Base-by-base conservation (phyloP, 2,888 invertebrate genomes). In the Timema cristinae region DNA sequence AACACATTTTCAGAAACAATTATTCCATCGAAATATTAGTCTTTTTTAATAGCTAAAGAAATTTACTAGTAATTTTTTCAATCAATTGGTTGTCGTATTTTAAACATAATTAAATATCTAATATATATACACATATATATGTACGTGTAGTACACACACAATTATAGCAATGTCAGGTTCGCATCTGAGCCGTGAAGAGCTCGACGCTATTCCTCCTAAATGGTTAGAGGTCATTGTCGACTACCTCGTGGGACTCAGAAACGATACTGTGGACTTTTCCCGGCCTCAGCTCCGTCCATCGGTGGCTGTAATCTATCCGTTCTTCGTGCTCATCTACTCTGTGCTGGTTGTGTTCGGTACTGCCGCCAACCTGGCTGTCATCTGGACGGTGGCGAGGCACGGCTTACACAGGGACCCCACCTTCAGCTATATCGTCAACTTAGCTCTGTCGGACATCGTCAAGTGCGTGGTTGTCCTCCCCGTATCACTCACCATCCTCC, bases 391-490 rank as follows among this genome's bases (percentile, higher is more conserved):
- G 16, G 77, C 79, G 6, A 79, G 78, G 16, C 85, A 87, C 77
- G 82, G 85, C 72, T 81, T 89, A 9, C 88, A 87, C 80, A 84
- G 84, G 74, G 89, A 91, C 77, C 86, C 88, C 32, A 90, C 89
- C 8, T 88, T 86, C 79, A 85, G 87, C 74, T 90, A 89, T 79
- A 82, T 91, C 66, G 84, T 88, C 73, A 91, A 91, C 80, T 83
- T 90, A 77, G 88, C 88, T 0, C 79, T 91, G 69, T 87, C 90
- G 76, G 88, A 90, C 79, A 81, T 90, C 56, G 82, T 90, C 59
- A 90, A 90, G 81, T 88, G 90, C 78, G 81, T 87, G 16, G 79
- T 89, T 72, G 89, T 90, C n/a, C 78, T 91, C 77, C 91, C 91
- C 13, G 84, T 91, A 8, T 87, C 90, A 0, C 79, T 91, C 75